Evolutionary conservation across 2,113 vertebrate genomes (phyloP), one percentile per base, ranked within the genome.

Genomic region (Seriola aureovittata): DNA sequence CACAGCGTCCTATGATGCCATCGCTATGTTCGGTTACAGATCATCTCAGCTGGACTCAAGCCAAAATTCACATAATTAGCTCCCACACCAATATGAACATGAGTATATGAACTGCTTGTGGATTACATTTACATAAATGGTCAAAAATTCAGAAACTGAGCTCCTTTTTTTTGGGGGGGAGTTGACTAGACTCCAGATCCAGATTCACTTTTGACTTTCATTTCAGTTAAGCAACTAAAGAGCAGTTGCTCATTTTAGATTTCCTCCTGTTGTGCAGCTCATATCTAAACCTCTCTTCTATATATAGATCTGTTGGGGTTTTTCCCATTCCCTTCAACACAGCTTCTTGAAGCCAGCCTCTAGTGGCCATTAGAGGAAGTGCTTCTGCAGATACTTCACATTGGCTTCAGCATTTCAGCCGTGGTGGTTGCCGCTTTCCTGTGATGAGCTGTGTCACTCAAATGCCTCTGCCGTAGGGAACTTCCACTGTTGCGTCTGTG

Each of bases 291-390:
- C 1, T 66, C 34, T 57, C 4, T 21, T 71, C 13, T 2, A 17
- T 9, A 50, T 50, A 23, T 64, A 0, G 2, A 29, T 46, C 12
- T 44, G 3, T 42, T 62, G 0, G 16, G 42, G 46, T 5, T 62
- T 55, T 32, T 44, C 48, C 52, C 5, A 29, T 9, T 42, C 8
- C 13, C 19, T 60, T 66, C 29, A 65, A 34, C 50, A 54, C 9
- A 66, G 4, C 4, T 44, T 12, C 29, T n/a, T 67, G 14, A 7
- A 73, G 5, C 25, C 68, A 87, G 74, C 82, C 85, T 89, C 84
- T 89, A 44, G 85, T 89, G 82, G 85, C 50, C 60, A 76, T 63
- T 48, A 58, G 8, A 21, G 40, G 66, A 68, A 91, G 14, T 55
- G 32, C 55, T 11, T 40, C 40, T 64, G 5, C 25, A 36, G 32